Base-by-base conservation (phyloP, 2,113 vertebrate species). In the Oxyruncus cristatus region DNA sequence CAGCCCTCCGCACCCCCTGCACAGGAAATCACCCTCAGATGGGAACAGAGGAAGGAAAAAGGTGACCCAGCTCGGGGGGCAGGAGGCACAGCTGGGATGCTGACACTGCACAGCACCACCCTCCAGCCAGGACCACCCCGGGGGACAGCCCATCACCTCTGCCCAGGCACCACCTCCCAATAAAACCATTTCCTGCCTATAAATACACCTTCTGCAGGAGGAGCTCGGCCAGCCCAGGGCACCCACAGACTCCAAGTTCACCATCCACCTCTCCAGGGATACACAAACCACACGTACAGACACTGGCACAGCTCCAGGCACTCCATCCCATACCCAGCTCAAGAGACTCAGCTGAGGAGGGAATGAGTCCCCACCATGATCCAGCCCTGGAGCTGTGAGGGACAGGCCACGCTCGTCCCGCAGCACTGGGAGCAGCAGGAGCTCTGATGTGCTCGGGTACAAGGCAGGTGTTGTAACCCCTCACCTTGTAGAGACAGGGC, bases 31-130 rank as follows among this genome's bases (percentile, higher is more conserved):
- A 9, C 49, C 55, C 81, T 19, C 33, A 5, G 62, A 12, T 1
- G 2, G 44, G 39, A 50, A 82, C 53, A 41, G 18, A 82, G 94
- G 91, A 20, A 95, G 94, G 95, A 46, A 96, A 89, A 49, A 39
- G 66, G 80, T 0, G 0, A 70, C 66, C 74, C 81, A 39, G 71
- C 2, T 2, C 0, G 0, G 1, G 22, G 41, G 74, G 93, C 70
- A 55, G 94, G 58, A 42, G 42, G 28, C 0, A 18, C 8, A 5
- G 67, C 50, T 1, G 0, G 23, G 10, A 32, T 37, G n/a, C n/a
- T 37, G 58, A 26, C 24, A 14, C 2, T 0, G 3, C 9, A 2
- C 15, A 0, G 42, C 28, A 8, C 28, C 3, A 0, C 52, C n/a
- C 68, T 19, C 4, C 46, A 6, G 2, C 30, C 1, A 0, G 32